Evolutionary conservation across 1,140 invertebrate genomes (phyloP).

Genomic region (Macrosteles quadrilineatus): DNA sequence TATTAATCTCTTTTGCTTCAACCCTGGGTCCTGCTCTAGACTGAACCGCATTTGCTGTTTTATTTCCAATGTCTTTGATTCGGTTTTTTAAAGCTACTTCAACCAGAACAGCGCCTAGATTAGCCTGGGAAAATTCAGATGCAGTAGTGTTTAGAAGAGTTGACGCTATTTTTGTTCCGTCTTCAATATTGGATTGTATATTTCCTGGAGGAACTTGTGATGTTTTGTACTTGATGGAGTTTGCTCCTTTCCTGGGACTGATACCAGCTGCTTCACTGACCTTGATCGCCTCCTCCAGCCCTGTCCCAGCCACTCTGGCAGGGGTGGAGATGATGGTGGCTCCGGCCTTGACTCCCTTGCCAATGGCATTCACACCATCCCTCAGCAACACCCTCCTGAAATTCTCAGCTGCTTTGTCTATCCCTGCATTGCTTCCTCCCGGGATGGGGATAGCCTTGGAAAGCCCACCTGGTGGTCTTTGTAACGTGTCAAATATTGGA

Average conservation of each 20-base stretch:
- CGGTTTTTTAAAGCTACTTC: slow-evolving; percentile 1
- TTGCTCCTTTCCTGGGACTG: not conserved
- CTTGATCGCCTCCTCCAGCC: not conserved
- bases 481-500: not conserved
- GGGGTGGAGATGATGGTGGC: not conserved
- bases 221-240: too few species aligned
- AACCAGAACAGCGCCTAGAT: not conserved
- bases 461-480: not conserved
- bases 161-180: not conserved
- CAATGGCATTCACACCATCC: not conserved
- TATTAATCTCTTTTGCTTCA: not conserved
- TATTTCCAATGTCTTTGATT: slow-evolving; percentile 7
- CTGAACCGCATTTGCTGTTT: not conserved
- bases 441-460: too few species aligned
- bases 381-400: not conserved
- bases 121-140: not conserved
- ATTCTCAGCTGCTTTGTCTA: not conserved
- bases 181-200: not conserved
- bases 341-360: not conserved
- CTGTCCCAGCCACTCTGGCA: not conserved
- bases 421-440: not conserved
- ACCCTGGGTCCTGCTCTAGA: not conserved
- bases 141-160: not conserved
- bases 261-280: not conserved
- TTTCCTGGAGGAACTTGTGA: not conserved